Evolutionary conservation across 2,113 vertebrate species (phyloP), one percentile per base, ranked within the genome.

Genomic region (Theristicus caerulescens): DNA sequence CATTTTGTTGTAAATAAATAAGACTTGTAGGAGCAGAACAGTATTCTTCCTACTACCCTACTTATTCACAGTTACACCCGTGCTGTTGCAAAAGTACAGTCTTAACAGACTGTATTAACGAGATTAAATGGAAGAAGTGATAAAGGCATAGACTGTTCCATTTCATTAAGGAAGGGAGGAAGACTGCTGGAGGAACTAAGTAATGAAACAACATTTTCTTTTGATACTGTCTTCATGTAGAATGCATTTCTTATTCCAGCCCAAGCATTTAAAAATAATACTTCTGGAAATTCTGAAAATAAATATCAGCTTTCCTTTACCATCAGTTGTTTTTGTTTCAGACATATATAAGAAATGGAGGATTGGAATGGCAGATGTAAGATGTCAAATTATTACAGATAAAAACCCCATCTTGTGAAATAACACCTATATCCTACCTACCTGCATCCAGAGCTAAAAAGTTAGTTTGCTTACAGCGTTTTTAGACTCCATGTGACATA

Each of bases 61-160:
- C 91, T 94, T 90, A 89, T 67, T 92, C 93, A 93, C 21, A 72
- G 91, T 95, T 85, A 96, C 44, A 97, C 96, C 95, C 97, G 71
- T 89, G 95, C 95, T 97, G 94, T 87, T 93, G 94, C 96, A 97
- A 94, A 97, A 97, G 80, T 78, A 80, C 87, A 97, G 96, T 97
- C 98, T 95, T 97, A 97, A 97, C 96, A 97, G 98, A 95, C 92
- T 96, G 94, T 93, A 96, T 98, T 98, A 98, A 98, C 98, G 97
- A 98, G 98, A 98, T 98, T 99, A 99, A 97, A 97, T 90, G 96
- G 95, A 96, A 97, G 97, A 97, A 96, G 97, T 93, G 98, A 97
- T 97, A 98, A 97, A 98, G 97, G 89, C 95, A 98, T 97, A 98
- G 97, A 94, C 96, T 92, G 96, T 96, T 98, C 97, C 94, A 97